Evolutionary conservation across 2,113 vertebrate species (phyloP).

Genomic region (Chrysemys picta): DNA sequence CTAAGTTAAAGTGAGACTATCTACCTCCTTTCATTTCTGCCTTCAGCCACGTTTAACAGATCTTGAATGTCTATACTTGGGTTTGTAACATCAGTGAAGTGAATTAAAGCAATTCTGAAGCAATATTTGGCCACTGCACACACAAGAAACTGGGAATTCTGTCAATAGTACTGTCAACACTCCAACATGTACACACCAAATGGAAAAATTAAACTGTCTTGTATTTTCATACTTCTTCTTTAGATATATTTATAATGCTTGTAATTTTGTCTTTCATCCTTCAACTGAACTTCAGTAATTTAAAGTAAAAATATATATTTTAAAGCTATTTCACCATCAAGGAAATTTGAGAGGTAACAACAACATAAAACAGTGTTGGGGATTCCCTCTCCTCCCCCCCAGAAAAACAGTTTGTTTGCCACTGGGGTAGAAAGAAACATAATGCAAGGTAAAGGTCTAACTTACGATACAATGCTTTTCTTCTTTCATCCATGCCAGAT

Average conservation of each 20-base stretch:
- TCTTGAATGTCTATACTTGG: neutral
- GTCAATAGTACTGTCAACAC: neutral
- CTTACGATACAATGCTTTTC: neutral
- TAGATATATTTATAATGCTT: neutral
- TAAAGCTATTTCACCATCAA: neutral
- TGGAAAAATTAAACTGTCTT: neutral
- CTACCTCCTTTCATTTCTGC: neutral
- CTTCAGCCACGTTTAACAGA: neutral
- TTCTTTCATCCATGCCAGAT: neutral
- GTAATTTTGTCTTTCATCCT: neutral
- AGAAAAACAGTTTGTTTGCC: neutral
- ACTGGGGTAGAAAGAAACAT: neutral
- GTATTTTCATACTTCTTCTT: neutral
- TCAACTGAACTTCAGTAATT: neutral
- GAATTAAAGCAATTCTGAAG: fast-evolving
- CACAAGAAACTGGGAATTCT: neutral
- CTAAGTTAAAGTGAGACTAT: neutral
- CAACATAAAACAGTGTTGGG: neutral
- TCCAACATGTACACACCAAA: neutral
- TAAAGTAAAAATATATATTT: neutral
- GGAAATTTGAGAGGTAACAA: neutral
- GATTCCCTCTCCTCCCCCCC: neutral
- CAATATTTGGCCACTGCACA: neutral
- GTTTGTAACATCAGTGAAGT: neutral
- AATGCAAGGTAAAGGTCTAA: neutral